Base-by-base conservation (phyloP, 2,888 invertebrate species). In the Yponomeuta sedellus region DNA sequence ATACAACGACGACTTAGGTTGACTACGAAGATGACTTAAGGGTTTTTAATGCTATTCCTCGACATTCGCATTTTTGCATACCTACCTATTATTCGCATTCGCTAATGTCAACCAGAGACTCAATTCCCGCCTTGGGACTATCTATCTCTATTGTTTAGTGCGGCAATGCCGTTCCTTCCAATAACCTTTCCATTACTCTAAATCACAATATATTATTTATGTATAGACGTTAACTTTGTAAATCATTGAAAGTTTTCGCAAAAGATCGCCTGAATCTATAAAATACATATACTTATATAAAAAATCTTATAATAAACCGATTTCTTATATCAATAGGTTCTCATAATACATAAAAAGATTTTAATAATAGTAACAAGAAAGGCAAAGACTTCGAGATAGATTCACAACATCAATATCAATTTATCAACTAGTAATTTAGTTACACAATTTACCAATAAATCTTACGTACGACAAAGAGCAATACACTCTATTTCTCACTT, bases 381-480 rank as follows among this genome's bases (percentile, higher is more conserved):
- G 82, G 79, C 77, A 80, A 74, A 78, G 73, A 75, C 76, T 73
- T 71, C 74, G 71, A 79, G 76, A 76, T 75, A 80, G 77, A 74
- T 74, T 78, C 67, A 80, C 77, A 79, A 80, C 75, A 77, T 74
- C 70, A 71, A 70, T 70, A 67, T 70, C 69, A 67, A 65, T 61
- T 44, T 62, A 67, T 59, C 68, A 68, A 68, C 66, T 44, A 58
- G 64, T 65, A 61, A 66, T 64, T 66, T 20, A 34, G 57, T 44
- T 59, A 61, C 40, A n/a, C 66, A 58, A 64, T n/a, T 67, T 56
- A 67, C 65, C 67, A 66, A 39, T 44, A 61, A 67, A 61, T 64
- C 39, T 66, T 62, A 66, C 57, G 57, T 64, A 64, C 64, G 25
- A 69, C 61, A 64, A 68, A 66, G 67, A 66, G 62, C 67, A 52